Percentiles rank a stretch among this genome's conserved stretches.
Conservation (phyloP, 2,888 invertebrate genomes). For the Pristionchus entomophagus region DNA sequence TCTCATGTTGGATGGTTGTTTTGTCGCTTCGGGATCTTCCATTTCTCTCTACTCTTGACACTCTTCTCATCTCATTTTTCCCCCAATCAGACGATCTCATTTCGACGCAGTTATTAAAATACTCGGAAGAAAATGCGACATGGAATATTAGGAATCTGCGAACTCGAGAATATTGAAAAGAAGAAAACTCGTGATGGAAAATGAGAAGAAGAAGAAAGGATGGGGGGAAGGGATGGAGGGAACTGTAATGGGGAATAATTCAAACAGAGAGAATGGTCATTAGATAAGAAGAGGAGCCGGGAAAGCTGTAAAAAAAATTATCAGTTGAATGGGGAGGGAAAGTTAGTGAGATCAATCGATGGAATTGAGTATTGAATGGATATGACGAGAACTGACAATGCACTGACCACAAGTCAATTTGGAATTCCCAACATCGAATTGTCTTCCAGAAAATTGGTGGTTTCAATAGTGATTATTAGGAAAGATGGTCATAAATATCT, state of each 20-base stretch:
- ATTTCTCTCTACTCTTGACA: background rate
- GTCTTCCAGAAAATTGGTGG: too few species aligned
- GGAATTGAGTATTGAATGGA: background rate
- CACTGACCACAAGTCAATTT: too few species aligned
- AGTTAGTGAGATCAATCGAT: background rate
- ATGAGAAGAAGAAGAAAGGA: background rate
- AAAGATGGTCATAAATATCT: too few species aligned
- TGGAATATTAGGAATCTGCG: background rate
- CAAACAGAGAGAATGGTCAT: slow-evolving; percentile 1
- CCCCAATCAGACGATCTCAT: background rate
- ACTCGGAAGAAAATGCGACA: background rate
- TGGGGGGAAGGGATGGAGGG: background rate
- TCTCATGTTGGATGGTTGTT: too few species aligned
- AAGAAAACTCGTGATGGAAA: background rate
- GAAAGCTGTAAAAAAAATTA: background rate
- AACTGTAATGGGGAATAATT: background rate
- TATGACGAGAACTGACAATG: background rate
- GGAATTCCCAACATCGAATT: too few species aligned
- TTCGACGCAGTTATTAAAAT: background rate
- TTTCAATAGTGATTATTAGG: too few species aligned
- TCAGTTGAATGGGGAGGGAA: background rate
- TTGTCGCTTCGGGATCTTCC: too few species aligned
- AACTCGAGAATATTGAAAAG: background rate
- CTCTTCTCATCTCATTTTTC: background rate
- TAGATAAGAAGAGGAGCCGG: slow-evolving; percentile 11